A percentile compares a stretch with the other conserved stretches of the same genome.
Evolutionary conservation across 2,888 invertebrate genomes (phyloP).

Genomic region (Eupelmus urozonus): DNA sequence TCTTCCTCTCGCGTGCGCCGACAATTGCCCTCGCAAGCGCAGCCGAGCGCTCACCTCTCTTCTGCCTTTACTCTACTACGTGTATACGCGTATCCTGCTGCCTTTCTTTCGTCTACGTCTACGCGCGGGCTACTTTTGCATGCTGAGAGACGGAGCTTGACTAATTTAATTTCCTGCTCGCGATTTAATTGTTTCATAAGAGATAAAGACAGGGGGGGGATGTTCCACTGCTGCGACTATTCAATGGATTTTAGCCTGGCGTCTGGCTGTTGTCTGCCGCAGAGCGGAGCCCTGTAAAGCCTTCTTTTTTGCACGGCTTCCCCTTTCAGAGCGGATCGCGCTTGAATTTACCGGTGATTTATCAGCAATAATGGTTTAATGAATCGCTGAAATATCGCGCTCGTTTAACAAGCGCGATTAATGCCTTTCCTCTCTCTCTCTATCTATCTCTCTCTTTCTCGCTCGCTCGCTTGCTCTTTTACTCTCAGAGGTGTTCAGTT

Average conservation of each 20-base stretch:
- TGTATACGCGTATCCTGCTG: background rate
- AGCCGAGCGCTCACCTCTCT: too few relatives aligned
- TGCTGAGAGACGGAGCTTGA: background rate
- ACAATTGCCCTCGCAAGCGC: conserved; percentile 1
- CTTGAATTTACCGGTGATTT: conserved; percentile 23
- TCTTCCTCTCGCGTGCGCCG: background rate
- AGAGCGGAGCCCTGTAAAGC: too few relatives aligned
- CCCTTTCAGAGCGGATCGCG: background rate
- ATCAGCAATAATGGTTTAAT: conserved; percentile 25
- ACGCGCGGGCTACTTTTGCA: background rate
- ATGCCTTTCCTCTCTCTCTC: too few relatives aligned
- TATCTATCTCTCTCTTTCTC: too few relatives aligned
- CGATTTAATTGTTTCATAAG: conserved; percentile 51
- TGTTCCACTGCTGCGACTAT: conserved; percentile 1
- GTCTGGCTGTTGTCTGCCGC: background rate
- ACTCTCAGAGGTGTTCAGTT: too few relatives aligned
- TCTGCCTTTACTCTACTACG: too few relatives aligned
- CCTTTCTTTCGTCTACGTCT: conserved; percentile 1
- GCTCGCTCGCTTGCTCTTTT: too few relatives aligned
- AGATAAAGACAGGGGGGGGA: conserved; percentile 23
- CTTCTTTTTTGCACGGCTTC: background rate
- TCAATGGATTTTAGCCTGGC: conserved; percentile 9
- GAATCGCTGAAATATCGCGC: conserved; percentile 31
- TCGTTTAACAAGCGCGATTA: background rate
- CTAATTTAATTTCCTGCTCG: conserved; percentile 52